Base-by-base conservation (phyloP, 53 echinoderm and acorn worm species). In the Arbacia lixula region DNA sequence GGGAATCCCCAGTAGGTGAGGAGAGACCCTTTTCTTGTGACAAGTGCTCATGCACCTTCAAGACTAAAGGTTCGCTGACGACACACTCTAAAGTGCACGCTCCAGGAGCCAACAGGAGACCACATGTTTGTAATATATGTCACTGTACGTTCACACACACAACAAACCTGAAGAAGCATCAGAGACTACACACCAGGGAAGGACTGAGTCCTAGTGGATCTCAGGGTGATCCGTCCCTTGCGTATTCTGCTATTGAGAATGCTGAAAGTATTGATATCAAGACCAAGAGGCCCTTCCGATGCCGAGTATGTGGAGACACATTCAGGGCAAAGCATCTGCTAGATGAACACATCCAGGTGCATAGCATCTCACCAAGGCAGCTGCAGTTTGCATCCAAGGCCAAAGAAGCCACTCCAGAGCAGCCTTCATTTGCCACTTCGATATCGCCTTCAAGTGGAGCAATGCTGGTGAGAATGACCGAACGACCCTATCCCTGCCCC, bases 281-380 rank as follows among this genome's bases (percentile, higher is more conserved):
- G 51, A 81, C 82, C n/a, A 81, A 81, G 34, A 41, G 82, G 31
- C 82, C 82, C 31, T 81, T 81, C 5, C 49, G 82, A 31, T 81
- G 82, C 40, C 28, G 82, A 33, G 19, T 81, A 3, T 81, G 82
- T 46, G 82, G 82, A 29, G 62, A 63, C 27, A 81, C 82, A 3
- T 81, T 81, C 50, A 81, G 43, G 43, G 82, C 63, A 3, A 81
- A 81, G 82, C 82, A 81, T 22, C 64, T 81, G 6, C 64, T 81
- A 4, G 82, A 81, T 81, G 82, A 81, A 19, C 82, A 81, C 32
- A 81, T 81, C 6, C 42, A 63, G 64, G 50, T 63, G 6, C 82
- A 81, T 12, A 62, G 32, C 24, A 38, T 58, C 30, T 81, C 64
- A 27, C 64, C 82, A 29, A 62, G 82, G 33, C 82, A 81, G 46